Evolutionary conservation across 1,140 invertebrate species (phyloP), one percentile per base, ranked within the genome.

Genomic region (Spodoptera frugiperda): DNA sequence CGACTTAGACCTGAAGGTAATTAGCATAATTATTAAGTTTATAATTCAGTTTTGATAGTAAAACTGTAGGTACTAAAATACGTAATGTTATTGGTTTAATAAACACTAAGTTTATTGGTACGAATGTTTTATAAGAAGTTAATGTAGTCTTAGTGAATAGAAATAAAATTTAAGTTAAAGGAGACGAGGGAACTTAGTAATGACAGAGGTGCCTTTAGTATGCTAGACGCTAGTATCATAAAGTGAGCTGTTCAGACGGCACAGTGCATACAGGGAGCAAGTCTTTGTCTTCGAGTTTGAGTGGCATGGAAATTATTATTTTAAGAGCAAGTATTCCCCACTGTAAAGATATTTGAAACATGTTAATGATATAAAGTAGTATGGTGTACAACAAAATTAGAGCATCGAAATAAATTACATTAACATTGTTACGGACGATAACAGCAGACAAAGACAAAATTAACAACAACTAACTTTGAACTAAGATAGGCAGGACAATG

Each of bases 251-350:
- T 63, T 44, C 33, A 46, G 33, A 63, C 59, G 19, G 8, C n/a
- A 44, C 59, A 63, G 30, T 63, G 15, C 57, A 61, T 33, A 63
- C 25, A 44, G 15, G 59, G 59, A 6, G 33, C 11, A 61, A 61
- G 59, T 33, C 33, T 63, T 63, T 63, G 33, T 63, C 59, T 63
- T 15, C 4, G 8, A 19, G 59, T 15, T 63, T 39, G 44, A 63
- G 44, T 63, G 44, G 59, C 59, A 63, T 63, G 33, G 15, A 63
- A 33, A 63, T 61, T 44, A 63, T 33, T 44, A 44, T 63, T 63
- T 63, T 63, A 63, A 17, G 33, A 11, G n/a, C 33, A 63, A 63
- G 44, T 15, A 46, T 63, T 63, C 59, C 17, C 19, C 59, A 33
- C 33, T 63, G 59, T 44, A 44, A 44, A 33, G 15, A 63, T 15